Percentiles rank a stretch among this genome's conserved stretches.
Conservation (phyloP, 2,797 vertebrate genomes). For the Xenops minutus region DNA sequence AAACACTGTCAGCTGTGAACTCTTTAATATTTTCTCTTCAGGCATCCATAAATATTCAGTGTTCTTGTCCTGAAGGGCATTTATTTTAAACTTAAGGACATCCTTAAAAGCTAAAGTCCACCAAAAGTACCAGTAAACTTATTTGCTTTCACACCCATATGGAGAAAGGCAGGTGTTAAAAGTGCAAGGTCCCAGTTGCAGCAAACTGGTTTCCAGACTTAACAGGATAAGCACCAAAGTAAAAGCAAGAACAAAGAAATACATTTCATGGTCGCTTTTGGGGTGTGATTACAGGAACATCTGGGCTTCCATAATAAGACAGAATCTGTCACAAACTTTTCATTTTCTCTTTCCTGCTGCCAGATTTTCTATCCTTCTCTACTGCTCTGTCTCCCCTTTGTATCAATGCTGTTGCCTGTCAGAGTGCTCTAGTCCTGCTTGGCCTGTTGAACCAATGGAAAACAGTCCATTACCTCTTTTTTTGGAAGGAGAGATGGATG, state of each 20-base stretch:
- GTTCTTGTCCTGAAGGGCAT: not conserved
- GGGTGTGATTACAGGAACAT: not conserved
- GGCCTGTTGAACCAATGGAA: not conserved
- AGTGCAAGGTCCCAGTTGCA: accelerated
- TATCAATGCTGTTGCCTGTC: not conserved
- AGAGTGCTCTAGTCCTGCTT: not conserved
- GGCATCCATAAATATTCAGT: conserved; percentile 30
- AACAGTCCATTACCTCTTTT: not conserved
- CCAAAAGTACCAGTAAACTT: not conserved
- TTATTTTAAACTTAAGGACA: not conserved
- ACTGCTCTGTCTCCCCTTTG: not conserved
- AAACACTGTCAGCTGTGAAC: not conserved
- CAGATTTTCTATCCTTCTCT: not conserved
- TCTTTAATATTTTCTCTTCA: conserved; percentile 5
- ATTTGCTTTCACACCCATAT: not conserved
- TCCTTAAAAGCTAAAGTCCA: not conserved
- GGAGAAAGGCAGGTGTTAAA: not conserved
- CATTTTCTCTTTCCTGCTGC: not conserved
- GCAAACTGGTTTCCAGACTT: not conserved
- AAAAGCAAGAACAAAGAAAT: not conserved
- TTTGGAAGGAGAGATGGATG: not conserved
- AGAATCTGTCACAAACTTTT: not conserved
- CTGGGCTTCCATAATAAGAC: not conserved
- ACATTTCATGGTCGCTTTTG: not conserved
- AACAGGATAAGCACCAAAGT: not conserved